Percentiles rank a stretch among this genome's conserved stretches.
Conservation (phyloP, 2,797 vertebrate genomes). For the Vireo griseus region DNA sequence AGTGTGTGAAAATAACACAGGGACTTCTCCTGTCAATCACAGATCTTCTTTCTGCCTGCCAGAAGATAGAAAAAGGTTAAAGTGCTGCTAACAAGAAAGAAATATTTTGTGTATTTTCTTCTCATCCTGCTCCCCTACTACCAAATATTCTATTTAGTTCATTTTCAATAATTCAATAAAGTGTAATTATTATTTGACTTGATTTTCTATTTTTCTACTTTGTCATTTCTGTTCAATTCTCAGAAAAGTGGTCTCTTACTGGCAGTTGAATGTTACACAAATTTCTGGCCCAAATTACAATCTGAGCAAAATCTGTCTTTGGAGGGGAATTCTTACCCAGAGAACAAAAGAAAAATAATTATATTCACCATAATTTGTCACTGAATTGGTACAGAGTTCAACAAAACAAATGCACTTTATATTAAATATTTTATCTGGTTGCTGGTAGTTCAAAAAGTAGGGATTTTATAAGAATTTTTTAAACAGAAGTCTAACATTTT, state of each 20-base stretch:
- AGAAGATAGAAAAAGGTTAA: neutral
- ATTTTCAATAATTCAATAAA: neutral
- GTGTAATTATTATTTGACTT: neutral
- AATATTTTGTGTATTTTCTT: neutral
- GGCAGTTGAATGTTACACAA: neutral
- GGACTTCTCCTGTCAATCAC: neutral
- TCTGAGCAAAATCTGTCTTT: neutral
- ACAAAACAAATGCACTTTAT: neutral
- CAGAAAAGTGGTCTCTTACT: neutral
- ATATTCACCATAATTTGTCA: neutral
- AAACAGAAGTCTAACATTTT: neutral
- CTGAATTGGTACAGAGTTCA: neutral
- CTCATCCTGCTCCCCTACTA: neutral
- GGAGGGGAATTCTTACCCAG: neutral
- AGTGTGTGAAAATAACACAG: neutral
- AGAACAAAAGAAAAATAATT: neutral
- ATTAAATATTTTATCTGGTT: neutral
- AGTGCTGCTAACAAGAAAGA: neutral
- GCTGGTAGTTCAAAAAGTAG: neutral
- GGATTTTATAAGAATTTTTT: neutral
- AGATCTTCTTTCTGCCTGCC: neutral
- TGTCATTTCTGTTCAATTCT: neutral
- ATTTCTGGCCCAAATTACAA: neutral
- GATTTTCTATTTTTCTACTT: neutral
- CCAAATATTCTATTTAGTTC: neutral